Evolutionary conservation across 2,113 vertebrate genomes (phyloP).

Genomic region (Lepus europaeus): DNA sequence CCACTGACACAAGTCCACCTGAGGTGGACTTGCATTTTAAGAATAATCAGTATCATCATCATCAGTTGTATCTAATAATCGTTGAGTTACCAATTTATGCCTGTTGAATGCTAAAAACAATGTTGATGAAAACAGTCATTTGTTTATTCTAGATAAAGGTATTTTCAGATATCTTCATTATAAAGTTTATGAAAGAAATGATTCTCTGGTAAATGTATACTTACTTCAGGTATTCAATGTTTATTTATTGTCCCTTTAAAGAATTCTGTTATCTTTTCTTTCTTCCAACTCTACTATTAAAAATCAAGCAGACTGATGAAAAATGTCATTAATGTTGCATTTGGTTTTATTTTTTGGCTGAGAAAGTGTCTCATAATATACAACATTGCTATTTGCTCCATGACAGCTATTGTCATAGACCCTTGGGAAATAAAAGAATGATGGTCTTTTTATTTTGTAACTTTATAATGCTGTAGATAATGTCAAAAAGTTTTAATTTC

Average conservation of each 20-base stretch:
- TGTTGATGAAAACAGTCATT: neutral
- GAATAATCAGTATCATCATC: neutral
- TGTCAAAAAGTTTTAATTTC: conserved; percentile 69
- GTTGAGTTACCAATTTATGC: neutral
- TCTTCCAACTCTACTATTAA: neutral
- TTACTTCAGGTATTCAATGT: neutral
- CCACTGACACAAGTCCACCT: neutral
- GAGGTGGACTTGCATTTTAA: neutral
- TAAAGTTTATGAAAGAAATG: neutral
- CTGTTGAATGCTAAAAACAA: neutral
- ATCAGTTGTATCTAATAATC: neutral
- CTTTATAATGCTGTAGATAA: conserved; percentile 73
- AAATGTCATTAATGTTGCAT: neutral
- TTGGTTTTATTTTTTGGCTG: conserved; percentile 66
- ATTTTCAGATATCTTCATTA: neutral
- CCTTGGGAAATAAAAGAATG: conserved; percentile 59
- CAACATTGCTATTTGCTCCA: conserved; percentile 11
- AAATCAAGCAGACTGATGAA: conserved; percentile 12
- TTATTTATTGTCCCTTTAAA: neutral
- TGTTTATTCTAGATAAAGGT: neutral
- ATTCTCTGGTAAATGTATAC: neutral
- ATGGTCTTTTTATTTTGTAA: conserved; percentile 75
- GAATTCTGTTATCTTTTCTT: neutral
- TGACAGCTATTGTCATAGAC: conserved; percentile 58
- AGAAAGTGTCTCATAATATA: conserved; percentile 57